These are phyloP conservation scores for Sminthurides aquaticus DNA, from an alignment of 2,888 invertebrate species.

Conservation along the genomic window DNA sequence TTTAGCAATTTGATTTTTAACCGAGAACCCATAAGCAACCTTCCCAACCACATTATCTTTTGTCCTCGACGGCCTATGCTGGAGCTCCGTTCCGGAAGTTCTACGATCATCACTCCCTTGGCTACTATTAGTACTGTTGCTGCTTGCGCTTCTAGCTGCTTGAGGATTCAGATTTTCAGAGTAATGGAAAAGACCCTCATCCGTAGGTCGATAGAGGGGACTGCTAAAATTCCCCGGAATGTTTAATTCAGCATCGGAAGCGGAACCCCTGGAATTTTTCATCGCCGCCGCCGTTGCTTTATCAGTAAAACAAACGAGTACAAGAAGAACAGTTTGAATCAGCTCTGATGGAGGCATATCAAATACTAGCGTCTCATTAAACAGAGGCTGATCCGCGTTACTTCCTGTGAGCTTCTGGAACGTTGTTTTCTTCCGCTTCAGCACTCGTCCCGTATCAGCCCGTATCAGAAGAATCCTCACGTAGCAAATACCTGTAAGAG, in stretches of 20 bases:
- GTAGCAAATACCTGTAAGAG: constrained; percentile 42
- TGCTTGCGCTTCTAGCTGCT: neutral
- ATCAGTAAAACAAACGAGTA: constrained; percentile 43
- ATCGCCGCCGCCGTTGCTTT: constrained; percentile 23
- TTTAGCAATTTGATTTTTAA: constrained; percentile 38
- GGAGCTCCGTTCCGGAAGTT: neutral
- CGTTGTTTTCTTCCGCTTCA: constrained; percentile 46
- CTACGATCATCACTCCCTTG: neutral
- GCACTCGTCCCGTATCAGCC: constrained; percentile 44
- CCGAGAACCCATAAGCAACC: constrained; percentile 39
- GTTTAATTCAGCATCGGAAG: constrained; percentile 1
- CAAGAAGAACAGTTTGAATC: constrained; percentile 43
- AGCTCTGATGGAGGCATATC: constrained; percentile 45
- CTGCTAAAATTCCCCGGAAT: constrained; percentile 1
- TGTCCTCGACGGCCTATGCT: constrained; percentile 20
- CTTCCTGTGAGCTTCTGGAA: constrained; percentile 36
- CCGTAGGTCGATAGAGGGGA: constrained; percentile 8
- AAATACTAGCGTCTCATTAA: constrained; percentile 46
- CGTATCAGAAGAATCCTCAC: constrained; percentile 44
- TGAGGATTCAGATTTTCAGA: constrained; percentile 32
- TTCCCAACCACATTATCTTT: constrained; percentile 42
- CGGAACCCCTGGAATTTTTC: constrained; percentile 1
- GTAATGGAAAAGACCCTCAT: constrained; percentile 40
- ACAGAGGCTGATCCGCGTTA: constrained; percentile 43
- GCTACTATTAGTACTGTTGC: neutral